A percentile compares a stretch with the other conserved stretches of the same genome.
These are phyloP conservation scores for Empis stercorea DNA, from an alignment of 2,888 invertebrate species.

Conservation along the genomic window DNA sequence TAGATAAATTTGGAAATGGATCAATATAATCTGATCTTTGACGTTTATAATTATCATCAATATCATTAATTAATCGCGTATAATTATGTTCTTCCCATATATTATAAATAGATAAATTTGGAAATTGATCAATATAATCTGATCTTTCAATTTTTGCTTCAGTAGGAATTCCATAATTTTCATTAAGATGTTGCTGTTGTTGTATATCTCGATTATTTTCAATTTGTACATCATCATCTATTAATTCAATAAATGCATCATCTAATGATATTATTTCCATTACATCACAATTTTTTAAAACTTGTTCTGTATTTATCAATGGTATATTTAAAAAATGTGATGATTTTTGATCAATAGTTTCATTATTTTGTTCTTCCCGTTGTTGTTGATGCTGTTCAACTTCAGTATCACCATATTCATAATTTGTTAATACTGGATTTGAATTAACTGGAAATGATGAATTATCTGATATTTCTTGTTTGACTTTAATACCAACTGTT, in stretches of 20 bases:
- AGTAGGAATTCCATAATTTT: not conserved
- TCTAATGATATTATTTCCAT: slow-evolving; percentile 35
- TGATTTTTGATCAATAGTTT: slow-evolving; percentile 26
- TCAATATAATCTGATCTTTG: not conserved
- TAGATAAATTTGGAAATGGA: not conserved
- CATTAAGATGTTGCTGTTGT: not conserved
- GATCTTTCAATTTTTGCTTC: not conserved
- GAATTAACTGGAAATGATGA: slow-evolving; percentile 13
- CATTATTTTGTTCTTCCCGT: not conserved
- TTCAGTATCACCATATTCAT: slow-evolving; percentile 13
- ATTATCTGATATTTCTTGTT: not conserved
- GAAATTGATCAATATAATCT: not conserved
- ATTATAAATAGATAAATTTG: not conserved
- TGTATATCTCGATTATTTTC: not conserved
- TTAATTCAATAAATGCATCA: slow-evolving; percentile 33
- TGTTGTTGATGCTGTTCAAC: too few relatives aligned
- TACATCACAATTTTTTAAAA: slow-evolving; percentile 35
- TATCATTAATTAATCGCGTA: slow-evolving; percentile 1
- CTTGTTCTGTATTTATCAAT: slow-evolving; percentile 28
- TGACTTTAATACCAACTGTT: too few relatives aligned
- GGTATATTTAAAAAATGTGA: slow-evolving; percentile 29
- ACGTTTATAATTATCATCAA: not conserved
- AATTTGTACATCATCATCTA: slow-evolving; percentile 24
- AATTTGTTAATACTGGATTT: slow-evolving; percentile 21
- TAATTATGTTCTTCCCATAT: not conserved